Conservation (phyloP, 2,888 invertebrate genomes). For the Liodrosophila aerea region DNA sequence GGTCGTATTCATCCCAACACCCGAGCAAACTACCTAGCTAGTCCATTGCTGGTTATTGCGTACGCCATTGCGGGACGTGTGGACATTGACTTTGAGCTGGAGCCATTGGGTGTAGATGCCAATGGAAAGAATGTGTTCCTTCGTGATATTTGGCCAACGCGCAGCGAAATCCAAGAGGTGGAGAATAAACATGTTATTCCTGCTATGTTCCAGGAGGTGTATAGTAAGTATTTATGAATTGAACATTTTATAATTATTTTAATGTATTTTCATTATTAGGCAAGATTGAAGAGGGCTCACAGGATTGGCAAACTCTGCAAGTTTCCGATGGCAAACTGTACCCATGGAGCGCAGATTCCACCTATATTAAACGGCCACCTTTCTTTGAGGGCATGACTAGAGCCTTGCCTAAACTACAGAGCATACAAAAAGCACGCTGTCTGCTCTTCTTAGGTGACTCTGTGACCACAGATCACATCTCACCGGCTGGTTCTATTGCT, state of each 20-base stretch:
- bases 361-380: constrained; percentile 97
- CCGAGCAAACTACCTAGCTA: constrained; percentile 97
- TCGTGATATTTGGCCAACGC: constrained; percentile 97
- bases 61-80: constrained; percentile 98
- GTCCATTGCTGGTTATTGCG: constrained; percentile 98
- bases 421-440: constrained; percentile 89
- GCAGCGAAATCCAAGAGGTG: constrained; percentile 93
- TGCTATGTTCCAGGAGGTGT: constrained; percentile 95
- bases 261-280: constrained; percentile 47
- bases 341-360: constrained; percentile 94
- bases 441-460: constrained; percentile 96
- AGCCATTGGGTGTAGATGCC: constrained; percentile 87
- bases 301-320: constrained; percentile 91
- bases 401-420: constrained; percentile 84
- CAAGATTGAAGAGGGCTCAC: constrained; percentile 94
- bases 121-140: constrained; percentile 92
- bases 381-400: constrained; percentile 93
- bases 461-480: constrained; percentile 99
- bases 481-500: constrained; percentile 98
- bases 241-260: background rate
- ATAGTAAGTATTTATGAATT: constrained; percentile 66
- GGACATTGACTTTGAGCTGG: constrained; percentile 95
- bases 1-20: constrained; percentile 98
- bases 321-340: constrained; percentile 93
- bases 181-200: constrained; percentile 96